These are phyloP conservation scores for Reinhardtius hippoglossoides DNA, from an alignment of 2,113 vertebrate genomes.

Conservation along the genomic window DNA sequence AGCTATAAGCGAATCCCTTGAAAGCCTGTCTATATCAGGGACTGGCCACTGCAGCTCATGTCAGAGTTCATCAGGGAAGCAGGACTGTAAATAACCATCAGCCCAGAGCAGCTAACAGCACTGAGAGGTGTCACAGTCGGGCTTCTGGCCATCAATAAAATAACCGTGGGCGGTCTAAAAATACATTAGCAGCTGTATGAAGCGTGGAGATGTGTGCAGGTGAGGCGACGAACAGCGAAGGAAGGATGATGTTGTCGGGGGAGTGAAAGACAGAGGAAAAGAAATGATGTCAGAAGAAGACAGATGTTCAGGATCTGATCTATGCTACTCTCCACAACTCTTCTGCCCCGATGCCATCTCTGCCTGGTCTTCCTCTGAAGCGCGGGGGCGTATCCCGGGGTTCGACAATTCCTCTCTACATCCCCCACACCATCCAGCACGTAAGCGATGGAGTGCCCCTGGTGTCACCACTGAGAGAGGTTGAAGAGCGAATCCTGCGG, in stretches of 20 bases:
- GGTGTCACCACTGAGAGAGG: constrained; percentile 72
- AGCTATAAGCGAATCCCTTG: constrained; percentile 19
- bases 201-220: neutral
- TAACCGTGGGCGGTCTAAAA: constrained; percentile 7
- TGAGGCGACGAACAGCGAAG: neutral
- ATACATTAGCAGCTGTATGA: constrained; percentile 4
- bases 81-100: constrained; percentile 34
- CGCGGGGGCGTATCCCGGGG: constrained; percentile 27
- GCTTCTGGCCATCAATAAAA: constrained; percentile 25
- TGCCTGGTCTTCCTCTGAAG: constrained; percentile 26
- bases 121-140: constrained; percentile 15
- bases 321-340: constrained; percentile 7
- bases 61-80: constrained; percentile 58
- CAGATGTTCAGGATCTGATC: constrained; percentile 19
- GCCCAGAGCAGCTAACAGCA: constrained; percentile 1
- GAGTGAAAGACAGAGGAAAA: constrained; percentile 1
- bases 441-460: constrained; percentile 53
- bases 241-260: no score
- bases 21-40: constrained; percentile 48
- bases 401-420: constrained; percentile 22
- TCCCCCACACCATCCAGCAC: constrained; percentile 23
- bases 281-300: neutral
- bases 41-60: constrained; percentile 46
- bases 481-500: constrained; percentile 61
- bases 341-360: constrained; percentile 7